These are phyloP conservation scores for Meloidogyne chitwoodi DNA, from an alignment of 1,140 invertebrate species.

Conservation along the genomic window DNA sequence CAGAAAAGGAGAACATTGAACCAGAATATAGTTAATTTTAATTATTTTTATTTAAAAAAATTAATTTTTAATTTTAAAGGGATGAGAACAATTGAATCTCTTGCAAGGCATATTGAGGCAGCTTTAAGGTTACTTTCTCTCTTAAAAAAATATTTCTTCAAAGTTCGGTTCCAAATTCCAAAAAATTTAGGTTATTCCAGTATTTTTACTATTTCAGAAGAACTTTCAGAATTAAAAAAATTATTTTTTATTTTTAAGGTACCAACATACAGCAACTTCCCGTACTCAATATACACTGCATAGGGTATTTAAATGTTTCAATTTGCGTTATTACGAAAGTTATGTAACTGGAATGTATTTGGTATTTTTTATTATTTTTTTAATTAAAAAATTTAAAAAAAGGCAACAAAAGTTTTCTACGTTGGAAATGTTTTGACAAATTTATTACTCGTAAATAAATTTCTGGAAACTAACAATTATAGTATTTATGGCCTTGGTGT, in stretches of 20 bases:
- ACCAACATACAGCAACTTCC: constrained; percentile 59
- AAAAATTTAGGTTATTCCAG: too few species aligned
- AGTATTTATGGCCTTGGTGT: constrained; percentile 60
- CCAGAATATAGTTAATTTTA: constrained; percentile 49
- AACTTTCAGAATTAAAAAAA: too few species aligned
- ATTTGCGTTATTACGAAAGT: constrained; percentile 57
- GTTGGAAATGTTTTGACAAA: constrained; percentile 62
- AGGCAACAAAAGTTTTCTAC: constrained; percentile 64
- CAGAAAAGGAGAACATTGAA: constrained; percentile 60
- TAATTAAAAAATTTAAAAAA: constrained; percentile 44
- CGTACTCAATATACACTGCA: constrained; percentile 58
- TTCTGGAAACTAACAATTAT: constrained; percentile 63
- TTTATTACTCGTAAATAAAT: constrained; percentile 64
- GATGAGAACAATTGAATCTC: constrained; percentile 57
- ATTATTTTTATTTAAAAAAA: neutral
- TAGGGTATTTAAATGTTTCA: constrained; percentile 60
- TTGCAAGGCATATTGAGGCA: constrained; percentile 57
- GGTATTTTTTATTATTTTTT: constrained; percentile 18
- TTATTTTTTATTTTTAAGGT: constrained; percentile 31
- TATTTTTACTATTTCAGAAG: too few species aligned
- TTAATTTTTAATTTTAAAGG: neutral
- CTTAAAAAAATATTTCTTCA: neutral
- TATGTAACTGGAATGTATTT: constrained; percentile 59
- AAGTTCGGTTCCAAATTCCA: too few species aligned
- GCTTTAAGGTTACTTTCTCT: constrained; percentile 41